These are phyloP conservation scores for Caenorhabditis auriculariae DNA, from an alignment of 2,888 invertebrate species.

Conservation along the genomic window DNA sequence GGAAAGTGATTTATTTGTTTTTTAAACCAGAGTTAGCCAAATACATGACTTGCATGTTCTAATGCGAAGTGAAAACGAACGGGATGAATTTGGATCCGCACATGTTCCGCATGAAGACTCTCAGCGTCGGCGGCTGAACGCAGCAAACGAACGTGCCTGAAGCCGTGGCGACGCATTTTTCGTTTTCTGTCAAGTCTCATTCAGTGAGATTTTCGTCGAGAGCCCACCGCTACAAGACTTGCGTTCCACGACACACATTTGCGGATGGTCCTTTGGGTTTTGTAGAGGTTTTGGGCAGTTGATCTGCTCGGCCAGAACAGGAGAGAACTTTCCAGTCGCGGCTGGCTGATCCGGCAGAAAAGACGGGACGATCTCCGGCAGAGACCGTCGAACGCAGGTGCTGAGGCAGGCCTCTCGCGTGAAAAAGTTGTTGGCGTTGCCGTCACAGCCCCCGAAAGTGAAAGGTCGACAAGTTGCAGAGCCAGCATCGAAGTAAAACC, in stretches of 20 bases:
- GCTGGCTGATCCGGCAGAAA: too few species aligned
- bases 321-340: background rate
- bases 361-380: too few species aligned
- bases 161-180: conserved; percentile 16
- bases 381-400: conserved; percentile 15
- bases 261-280: conserved; percentile 44
- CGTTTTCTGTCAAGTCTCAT: conserved; percentile 9
- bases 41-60: too few species aligned
- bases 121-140: conserved; percentile 19
- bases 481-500: conserved; percentile 44
- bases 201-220: background rate
- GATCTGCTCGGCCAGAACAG: background rate
- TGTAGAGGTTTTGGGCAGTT: conserved; percentile 41
- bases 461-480: conserved; percentile 36
- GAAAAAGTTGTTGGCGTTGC: conserved; percentile 39
- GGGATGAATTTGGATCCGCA: conserved; percentile 6
- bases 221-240: conserved; percentile 37
- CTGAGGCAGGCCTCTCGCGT: conserved; percentile 27
- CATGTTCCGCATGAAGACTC: conserved; percentile 26
- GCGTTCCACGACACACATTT: conserved; percentile 37
- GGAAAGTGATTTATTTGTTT: too few species aligned
- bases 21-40: too few species aligned
- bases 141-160: conserved; percentile 27
- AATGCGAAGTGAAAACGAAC: too few species aligned
- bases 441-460: conserved; percentile 33